Percentiles rank a stretch among this genome's conserved stretches.
These are phyloP conservation scores for Eubasilissa splendida DNA, from an alignment of 2,888 invertebrate species.

Conservation along the genomic window DNA sequence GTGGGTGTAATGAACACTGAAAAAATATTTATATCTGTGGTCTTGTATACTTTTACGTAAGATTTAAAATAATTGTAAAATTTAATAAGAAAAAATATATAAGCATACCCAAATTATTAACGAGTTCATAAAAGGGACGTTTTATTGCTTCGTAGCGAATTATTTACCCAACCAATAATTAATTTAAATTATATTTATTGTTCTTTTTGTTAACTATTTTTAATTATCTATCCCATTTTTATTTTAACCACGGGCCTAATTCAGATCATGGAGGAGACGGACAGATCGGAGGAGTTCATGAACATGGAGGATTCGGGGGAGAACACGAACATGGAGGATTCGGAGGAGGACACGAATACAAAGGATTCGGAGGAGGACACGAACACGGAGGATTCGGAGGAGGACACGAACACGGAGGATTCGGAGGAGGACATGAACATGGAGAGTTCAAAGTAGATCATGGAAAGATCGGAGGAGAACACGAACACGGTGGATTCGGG, in stretches of 20 bases:
- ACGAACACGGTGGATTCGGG: no score
- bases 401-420: neutral
- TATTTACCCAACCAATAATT: neutral
- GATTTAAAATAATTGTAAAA: no score
- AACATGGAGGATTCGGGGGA: neutral
- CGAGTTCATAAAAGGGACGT: no score
- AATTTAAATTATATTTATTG: neutral
- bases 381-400: slow-evolving; percentile 56
- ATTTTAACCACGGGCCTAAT: neutral
- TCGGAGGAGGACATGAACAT: neutral
- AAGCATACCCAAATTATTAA: no score
- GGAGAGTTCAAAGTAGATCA: neutral
- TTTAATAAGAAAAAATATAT: no score
- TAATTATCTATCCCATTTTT: neutral
- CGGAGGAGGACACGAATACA: neutral
- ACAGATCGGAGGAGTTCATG: neutral
- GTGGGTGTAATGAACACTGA: no score
- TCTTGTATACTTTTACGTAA: no score
- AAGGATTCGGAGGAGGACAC: slow-evolving; percentile 61
- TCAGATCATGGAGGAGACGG: no score
- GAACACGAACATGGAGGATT: slow-evolving; percentile 14
- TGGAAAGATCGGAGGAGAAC: no score
- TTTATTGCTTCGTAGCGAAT: no score
- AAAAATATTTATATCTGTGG: no score
- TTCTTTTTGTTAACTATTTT: neutral